Conservation (phyloP, 1,140 invertebrate genomes). For the Tetramorium alpestre region DNA sequence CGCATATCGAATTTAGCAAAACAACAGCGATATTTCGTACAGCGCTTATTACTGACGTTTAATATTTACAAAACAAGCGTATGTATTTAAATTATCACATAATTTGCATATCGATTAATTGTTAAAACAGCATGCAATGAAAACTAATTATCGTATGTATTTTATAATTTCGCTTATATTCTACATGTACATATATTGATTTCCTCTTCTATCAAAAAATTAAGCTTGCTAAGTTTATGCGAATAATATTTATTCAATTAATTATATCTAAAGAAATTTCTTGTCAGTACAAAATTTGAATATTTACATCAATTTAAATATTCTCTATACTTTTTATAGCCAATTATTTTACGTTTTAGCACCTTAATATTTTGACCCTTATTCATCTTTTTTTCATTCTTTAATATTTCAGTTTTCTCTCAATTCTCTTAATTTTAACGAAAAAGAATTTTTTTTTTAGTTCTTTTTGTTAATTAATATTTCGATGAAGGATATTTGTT, state of each 20-base stretch:
- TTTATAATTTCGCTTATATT: not conserved
- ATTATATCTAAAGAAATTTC: not conserved
- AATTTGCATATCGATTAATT: not conserved
- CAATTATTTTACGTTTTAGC: not conserved
- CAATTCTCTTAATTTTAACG: not conserved
- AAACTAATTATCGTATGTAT: not conserved
- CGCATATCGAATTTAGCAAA: conserved; percentile 26
- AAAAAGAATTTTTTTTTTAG: not conserved
- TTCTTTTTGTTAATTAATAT: not conserved
- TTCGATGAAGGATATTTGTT: not conserved
- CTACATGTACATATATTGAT: not conserved
- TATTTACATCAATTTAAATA: not conserved
- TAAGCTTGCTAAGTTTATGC: not conserved
- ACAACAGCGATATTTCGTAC: conserved; percentile 44
- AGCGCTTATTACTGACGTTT: conserved; percentile 7
- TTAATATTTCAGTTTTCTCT: not conserved
- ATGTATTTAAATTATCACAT: not conserved
- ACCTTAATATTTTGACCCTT: not conserved
- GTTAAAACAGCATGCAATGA: not conserved
- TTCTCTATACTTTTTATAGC: not conserved
- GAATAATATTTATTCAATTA: not conserved
- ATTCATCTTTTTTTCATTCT: not conserved
- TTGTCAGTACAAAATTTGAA: not conserved
- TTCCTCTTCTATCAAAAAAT: not conserved
- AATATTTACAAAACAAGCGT: conserved; percentile 23